Evolutionary conservation across 2,797 vertebrate species (phyloP).

Genomic region (Chelon auratus): DNA sequence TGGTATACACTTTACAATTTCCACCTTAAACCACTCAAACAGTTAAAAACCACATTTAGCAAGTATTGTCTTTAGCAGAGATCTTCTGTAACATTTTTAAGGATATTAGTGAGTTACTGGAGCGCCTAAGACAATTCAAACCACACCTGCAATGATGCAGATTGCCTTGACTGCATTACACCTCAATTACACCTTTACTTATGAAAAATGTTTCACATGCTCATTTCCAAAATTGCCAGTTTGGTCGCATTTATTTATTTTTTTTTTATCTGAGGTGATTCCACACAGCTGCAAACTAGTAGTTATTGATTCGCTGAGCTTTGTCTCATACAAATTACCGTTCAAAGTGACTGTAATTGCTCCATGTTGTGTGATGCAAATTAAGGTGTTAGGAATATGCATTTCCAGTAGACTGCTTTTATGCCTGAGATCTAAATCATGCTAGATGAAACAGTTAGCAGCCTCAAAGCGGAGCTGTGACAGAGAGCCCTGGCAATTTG

Average conservation of each 20-base stretch:
- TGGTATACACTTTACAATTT: no score
- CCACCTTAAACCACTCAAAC: no score
- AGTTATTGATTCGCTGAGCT: constrained; percentile 75
- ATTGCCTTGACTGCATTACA: constrained; percentile 39
- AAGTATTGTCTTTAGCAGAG: background rate
- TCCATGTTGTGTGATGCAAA: constrained; percentile 72
- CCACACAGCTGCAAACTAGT: constrained; percentile 45
- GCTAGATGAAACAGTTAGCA: constrained; percentile 77
- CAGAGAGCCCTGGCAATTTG: constrained; percentile 80
- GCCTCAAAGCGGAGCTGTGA: constrained; percentile 78
- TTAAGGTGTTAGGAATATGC: constrained; percentile 74
- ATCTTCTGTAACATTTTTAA: background rate
- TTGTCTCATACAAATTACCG: constrained; percentile 59
- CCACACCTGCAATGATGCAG: constrained; percentile 10
- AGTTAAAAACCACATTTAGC: background rate
- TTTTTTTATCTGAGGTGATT: constrained; percentile 40
- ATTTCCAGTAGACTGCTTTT: constrained; percentile 67
- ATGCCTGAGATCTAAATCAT: constrained; percentile 78
- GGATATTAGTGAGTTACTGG: constrained; percentile 2
- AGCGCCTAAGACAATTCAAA: constrained; percentile 7
- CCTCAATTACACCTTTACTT: constrained; percentile 41
- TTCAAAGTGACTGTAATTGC: constrained; percentile 77
- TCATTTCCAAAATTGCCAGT: constrained; percentile 54
- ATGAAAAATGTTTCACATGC: constrained; percentile 46
- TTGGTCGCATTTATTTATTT: background rate